Percentiles rank a stretch among this genome's conserved stretches.
phyloP scores from a whole-genome alignment of 1,140 invertebrate species.

The Arctopsyche grandis region DNA sequence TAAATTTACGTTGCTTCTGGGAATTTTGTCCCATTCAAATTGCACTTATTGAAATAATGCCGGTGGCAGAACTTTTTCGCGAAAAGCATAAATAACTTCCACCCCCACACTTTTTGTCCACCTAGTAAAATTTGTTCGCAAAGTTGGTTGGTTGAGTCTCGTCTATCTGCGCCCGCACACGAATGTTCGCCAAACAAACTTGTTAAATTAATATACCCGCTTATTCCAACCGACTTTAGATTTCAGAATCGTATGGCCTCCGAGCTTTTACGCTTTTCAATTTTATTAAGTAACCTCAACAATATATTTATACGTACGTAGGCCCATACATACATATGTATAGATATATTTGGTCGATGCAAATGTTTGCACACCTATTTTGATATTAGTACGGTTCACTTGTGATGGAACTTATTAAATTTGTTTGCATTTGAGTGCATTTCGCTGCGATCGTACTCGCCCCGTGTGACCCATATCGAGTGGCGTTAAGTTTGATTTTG shows the following conservation, averaged over 20 bases:
- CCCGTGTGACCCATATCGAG: not conserved
- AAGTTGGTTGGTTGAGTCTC: constrained; percentile 25
- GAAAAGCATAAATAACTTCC: constrained; percentile 31
- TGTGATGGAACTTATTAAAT: too few relatives aligned
- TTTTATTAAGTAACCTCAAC: too few relatives aligned
- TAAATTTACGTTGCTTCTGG: constrained; percentile 8
- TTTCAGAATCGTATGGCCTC: not conserved
- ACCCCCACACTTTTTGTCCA: not conserved
- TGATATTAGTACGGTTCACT: too few relatives aligned
- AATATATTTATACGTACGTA: too few relatives aligned
- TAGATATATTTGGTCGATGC: too few relatives aligned
- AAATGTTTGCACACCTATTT: too few relatives aligned
- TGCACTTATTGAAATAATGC: constrained; percentile 36
- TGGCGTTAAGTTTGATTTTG: constrained; percentile 21
- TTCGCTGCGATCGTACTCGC: too few relatives aligned
- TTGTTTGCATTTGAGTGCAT: too few relatives aligned
- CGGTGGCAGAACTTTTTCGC: constrained; percentile 28
- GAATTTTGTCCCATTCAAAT: constrained; percentile 8
- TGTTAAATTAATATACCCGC: constrained; percentile 42
- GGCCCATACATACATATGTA: too few relatives aligned
- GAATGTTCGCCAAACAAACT: constrained; percentile 31
- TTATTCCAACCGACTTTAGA: not conserved
- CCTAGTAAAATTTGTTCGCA: constrained; percentile 25
- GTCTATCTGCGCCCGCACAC: not conserved
- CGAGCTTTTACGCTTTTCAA: not conserved